phyloP scores from a whole-genome alignment of 35 echinoderm and acorn worm genomes.

The Anneissia japonica region DNA sequence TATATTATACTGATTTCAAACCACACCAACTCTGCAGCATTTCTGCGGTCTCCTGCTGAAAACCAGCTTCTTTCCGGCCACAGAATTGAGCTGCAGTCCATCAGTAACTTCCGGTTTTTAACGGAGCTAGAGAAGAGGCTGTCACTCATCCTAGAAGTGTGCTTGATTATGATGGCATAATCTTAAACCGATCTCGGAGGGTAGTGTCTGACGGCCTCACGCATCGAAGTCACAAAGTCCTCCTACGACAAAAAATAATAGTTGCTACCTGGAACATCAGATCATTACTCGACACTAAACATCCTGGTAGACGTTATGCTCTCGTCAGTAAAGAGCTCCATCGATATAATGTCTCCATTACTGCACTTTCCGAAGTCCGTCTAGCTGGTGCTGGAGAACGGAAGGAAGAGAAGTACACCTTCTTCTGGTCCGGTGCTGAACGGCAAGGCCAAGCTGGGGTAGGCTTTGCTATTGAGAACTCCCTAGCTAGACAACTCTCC shows the following conservation, averaged over 20 bases:
- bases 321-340: not conserved
- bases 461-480: too few species aligned
- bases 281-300: too few species aligned
- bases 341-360: not conserved
- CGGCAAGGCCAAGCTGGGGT: too few species aligned
- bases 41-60: too few species aligned
- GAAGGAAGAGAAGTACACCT: not conserved
- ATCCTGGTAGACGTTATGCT: slow-evolving; percentile 12
- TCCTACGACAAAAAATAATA: not conserved
- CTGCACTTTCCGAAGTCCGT: slow-evolving; percentile 19
- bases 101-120: too few species aligned
- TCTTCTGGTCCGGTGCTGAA: slow-evolving; percentile 24
- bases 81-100: too few species aligned
- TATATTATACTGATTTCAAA: too few species aligned
- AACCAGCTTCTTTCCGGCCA: too few species aligned
- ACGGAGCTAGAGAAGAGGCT: not conserved
- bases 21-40: too few species aligned
- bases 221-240: not conserved
- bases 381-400: slow-evolving; percentile 9
- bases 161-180: slow-evolving; percentile 16
- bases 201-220: slow-evolving; percentile 5
- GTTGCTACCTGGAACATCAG: not conserved
- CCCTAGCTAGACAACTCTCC: too few species aligned
- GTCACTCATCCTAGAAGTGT: slow-evolving; percentile 10
- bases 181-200: not conserved